These are phyloP conservation scores for Steinernema khuongi DNA, from an alignment of 1,140 invertebrate species.

Conservation along the genomic window DNA sequence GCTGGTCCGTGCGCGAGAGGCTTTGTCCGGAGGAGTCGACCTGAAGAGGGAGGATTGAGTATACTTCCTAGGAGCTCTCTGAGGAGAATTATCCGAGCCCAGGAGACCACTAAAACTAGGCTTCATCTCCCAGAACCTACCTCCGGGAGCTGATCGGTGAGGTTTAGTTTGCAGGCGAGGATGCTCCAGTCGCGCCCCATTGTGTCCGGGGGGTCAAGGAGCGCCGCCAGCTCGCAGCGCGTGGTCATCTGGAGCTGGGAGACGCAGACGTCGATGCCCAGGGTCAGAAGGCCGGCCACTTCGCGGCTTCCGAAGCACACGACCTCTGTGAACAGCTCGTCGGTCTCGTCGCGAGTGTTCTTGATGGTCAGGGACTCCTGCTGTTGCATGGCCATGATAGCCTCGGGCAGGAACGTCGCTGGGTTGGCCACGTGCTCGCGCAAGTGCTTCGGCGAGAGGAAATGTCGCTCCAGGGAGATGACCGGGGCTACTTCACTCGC, in stretches of 20 bases:
- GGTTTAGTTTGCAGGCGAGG: constrained; percentile 70
- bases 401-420: constrained; percentile 63
- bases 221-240: constrained; percentile 61
- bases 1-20: constrained; percentile 61
- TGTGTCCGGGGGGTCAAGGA: constrained; percentile 73
- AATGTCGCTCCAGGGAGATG: constrained; percentile 58
- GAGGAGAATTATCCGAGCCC: too few species aligned
- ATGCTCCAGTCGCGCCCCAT: constrained; percentile 78
- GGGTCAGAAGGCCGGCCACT: constrained; percentile 59
- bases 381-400: constrained; percentile 65
- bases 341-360: constrained; percentile 63
- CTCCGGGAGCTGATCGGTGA: constrained; percentile 64
- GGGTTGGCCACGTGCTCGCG: constrained; percentile 43
- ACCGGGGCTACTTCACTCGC: constrained; percentile 57
- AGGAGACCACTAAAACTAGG: too few species aligned
- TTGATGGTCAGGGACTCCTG: constrained; percentile 61
- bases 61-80: too few species aligned
- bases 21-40: constrained; percentile 60
- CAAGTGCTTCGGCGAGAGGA: constrained; percentile 54
- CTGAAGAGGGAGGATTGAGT: too few species aligned
- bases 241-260: constrained; percentile 63
- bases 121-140: too few species aligned
- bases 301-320: constrained; percentile 68
- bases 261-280: constrained; percentile 64
- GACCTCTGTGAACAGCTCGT: constrained; percentile 69